Percentiles rank a stretch among this genome's conserved stretches.
Evolutionary conservation across 2,888 invertebrate species (phyloP).

Genomic region (Scrobipalpa atriplicella): DNA sequence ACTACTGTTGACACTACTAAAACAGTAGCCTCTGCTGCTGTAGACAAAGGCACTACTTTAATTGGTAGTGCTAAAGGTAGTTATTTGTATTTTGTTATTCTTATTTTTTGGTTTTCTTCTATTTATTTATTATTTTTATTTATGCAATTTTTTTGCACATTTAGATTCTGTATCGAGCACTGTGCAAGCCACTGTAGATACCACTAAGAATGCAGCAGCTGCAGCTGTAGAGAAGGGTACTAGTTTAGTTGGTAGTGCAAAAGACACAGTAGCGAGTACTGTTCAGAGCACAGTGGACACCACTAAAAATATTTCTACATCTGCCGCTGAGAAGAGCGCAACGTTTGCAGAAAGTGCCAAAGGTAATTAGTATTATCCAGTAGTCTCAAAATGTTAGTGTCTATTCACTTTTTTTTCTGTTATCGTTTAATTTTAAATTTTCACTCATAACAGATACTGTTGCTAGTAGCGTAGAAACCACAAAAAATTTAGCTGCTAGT

Average conservation of each 20-base stretch:
- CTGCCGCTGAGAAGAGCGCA: conserved; percentile 54
- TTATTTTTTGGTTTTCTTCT: conserved; percentile 5
- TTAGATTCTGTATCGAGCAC: conserved; percentile 58
- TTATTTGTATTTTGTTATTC: not conserved
- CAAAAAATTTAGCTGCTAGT: conserved; percentile 53
- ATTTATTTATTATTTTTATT: conserved; percentile 11
- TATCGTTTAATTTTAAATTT: not conserved
- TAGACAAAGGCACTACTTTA: conserved; percentile 36
- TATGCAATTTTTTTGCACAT: conserved; percentile 17
- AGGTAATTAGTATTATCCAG: conserved; percentile 40
- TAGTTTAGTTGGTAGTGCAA: conserved; percentile 52
- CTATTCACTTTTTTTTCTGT: not conserved
- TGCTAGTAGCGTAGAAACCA: conserved; percentile 46
- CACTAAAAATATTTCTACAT: conserved; percentile 56
- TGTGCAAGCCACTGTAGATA: conserved; percentile 52
- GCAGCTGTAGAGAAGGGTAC: conserved; percentile 56
- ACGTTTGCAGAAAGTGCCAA: conserved; percentile 55
- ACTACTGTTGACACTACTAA: conserved; percentile 39
- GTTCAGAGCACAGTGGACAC: conserved; percentile 47
- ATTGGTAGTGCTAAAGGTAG: conserved; percentile 41
- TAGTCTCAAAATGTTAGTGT: not conserved
- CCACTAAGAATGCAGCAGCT: conserved; percentile 55
- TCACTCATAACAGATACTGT: conserved; percentile 41
- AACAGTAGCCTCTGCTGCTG: conserved; percentile 34
- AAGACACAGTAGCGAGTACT: conserved; percentile 57